A percentile compares a stretch with the other conserved stretches of the same genome.
Conservation (phyloP, 2,113 vertebrate genomes). For the Elanoides forficatus region DNA sequence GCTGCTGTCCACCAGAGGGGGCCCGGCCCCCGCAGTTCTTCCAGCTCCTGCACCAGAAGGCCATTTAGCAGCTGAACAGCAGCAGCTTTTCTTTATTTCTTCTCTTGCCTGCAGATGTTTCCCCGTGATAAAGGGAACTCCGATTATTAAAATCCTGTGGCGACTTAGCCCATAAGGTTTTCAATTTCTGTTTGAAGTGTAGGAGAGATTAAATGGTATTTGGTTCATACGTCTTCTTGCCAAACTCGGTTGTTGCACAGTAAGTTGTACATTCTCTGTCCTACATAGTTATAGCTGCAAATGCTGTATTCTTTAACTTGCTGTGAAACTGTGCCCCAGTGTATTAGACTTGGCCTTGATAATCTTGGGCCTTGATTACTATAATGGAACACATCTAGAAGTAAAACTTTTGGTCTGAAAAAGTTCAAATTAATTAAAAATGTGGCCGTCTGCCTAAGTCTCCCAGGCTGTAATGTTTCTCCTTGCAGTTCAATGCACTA, state of each 20-base stretch:
- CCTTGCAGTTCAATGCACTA: not conserved
- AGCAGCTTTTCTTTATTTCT: not conserved
- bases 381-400: not conserved
- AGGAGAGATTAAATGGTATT: not conserved
- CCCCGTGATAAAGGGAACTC: not conserved
- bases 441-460: not conserved
- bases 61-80: not conserved
- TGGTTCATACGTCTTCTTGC: not conserved
- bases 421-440: not conserved
- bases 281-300: not conserved
- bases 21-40: not conserved
- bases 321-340: not conserved
- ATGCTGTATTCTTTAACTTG: not conserved
- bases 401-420: not conserved
- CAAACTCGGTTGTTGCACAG: not conserved
- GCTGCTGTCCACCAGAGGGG: not conserved
- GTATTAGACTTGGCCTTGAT: not conserved
- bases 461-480: not conserved
- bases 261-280: not conserved
- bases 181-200: not conserved
- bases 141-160: not conserved
- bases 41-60: not conserved
- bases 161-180: not conserved
- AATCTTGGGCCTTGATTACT: not conserved
- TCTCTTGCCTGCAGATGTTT: not conserved